Base-by-base conservation (phyloP, 1,140 invertebrate species). In the Venustaconcha ellipsiformis region DNA sequence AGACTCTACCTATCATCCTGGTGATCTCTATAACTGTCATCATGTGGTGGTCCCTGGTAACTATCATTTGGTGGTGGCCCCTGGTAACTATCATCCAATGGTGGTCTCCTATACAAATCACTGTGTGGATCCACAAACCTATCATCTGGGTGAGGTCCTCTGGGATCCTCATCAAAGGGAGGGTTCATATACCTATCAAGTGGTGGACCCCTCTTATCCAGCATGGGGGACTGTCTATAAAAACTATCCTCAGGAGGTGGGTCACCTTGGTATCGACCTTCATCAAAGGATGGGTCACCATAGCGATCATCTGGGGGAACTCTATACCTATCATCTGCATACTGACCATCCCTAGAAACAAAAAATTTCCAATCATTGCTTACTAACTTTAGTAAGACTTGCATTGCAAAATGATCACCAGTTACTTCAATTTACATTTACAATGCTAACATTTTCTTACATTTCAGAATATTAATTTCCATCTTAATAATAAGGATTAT, bases 211-310 rank as follows among this genome's bases (percentile, higher is more conserved):
- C 72, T 68, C n/a, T 70, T 59, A 58, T 79, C 72, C 55, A 79
- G 57, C 67, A 80, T 75, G 23, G 75, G 75, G 8, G 75, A 77
- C 75, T 77, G 75, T 62, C 75, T 70, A 55, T 77, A 77, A 57
- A 77, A 77, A 71, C 72, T 74, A 76, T 68, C 72, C 65, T 77
- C 75, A 17, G 56, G 55, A 17, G 62, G 70, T 15, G 73, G 69
- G 20, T 20, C 76, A 30, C 70, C 67, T 17, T 8, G 75, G 70
- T 66, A 57, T 63, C 55, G 65, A 66, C 70, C 69, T 23, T 70
- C 67, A 65, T 69, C 70, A 48, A 26, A 70, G 48, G 70, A 67
- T 26, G 67, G 81, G 30, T 84, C 82, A 68, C 72, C 80, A 72
- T 83, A 84, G 60, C 74, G 77, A 63, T 78, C 64, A 48, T 72